These are phyloP conservation scores for Rhagophthalmus giganteus DNA, from an alignment of 2,888 invertebrate species.

Conservation along the genomic window DNA sequence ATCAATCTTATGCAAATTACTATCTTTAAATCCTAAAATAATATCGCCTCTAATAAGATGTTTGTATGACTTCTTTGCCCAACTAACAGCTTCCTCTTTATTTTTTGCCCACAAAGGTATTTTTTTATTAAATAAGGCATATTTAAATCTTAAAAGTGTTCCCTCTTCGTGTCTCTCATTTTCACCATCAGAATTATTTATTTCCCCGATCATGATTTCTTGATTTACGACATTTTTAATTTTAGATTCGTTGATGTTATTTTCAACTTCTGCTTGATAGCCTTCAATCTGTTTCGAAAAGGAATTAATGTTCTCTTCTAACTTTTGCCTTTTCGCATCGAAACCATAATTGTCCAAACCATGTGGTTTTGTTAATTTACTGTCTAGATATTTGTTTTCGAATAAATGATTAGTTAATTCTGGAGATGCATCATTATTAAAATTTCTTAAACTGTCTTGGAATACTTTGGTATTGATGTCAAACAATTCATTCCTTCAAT, in stretches of 20 bases:
- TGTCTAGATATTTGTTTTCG: too few species aligned
- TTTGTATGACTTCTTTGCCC: constrained; percentile 46
- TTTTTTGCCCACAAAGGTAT: constrained; percentile 34
- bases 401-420: too few species aligned
- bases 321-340: constrained; percentile 28
- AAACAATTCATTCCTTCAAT: too few species aligned
- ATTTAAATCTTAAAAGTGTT: constrained; percentile 44
- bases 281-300: constrained; percentile 46
- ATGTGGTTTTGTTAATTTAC: too few species aligned
- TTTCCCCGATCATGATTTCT: constrained; percentile 43
- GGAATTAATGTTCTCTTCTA: constrained; percentile 44
- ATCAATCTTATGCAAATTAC: constrained; percentile 48
- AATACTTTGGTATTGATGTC: too few species aligned
- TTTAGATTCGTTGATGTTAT: constrained; percentile 51
- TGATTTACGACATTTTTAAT: constrained; percentile 1
- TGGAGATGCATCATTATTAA: too few species aligned
- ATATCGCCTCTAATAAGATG: constrained; percentile 52
- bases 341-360: constrained; percentile 43
- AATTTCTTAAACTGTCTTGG: too few species aligned
- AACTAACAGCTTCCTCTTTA: constrained; percentile 15
- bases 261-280: constrained; percentile 52
- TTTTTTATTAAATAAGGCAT: constrained; percentile 39
- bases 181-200: constrained; percentile 41
- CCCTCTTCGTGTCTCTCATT: constrained; percentile 43
- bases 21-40: constrained; percentile 45